Evolutionary conservation across 2,113 vertebrate genomes (phyloP).

Genomic region (Rallus limicola): DNA sequence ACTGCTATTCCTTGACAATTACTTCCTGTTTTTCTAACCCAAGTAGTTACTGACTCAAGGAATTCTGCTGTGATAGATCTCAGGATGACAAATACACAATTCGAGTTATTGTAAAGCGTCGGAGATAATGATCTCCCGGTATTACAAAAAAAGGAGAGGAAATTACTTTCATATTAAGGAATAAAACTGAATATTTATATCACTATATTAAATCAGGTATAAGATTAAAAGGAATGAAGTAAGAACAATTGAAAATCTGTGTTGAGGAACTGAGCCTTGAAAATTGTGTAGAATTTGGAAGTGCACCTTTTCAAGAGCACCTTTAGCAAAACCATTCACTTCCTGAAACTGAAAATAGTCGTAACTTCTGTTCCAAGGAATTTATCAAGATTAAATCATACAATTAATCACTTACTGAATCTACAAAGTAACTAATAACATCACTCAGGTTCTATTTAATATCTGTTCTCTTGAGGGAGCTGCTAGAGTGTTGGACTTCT

Average conservation of each 20-base stretch:
- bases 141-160: not conserved
- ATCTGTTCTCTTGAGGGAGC: not conserved
- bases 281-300: not conserved
- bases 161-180: not conserved
- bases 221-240: not conserved
- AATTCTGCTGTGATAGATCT: not conserved
- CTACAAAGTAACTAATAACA: not conserved
- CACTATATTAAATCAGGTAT: not conserved
- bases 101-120: not conserved
- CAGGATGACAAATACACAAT: not conserved
- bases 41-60: not conserved
- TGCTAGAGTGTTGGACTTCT: not conserved
- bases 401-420: not conserved
- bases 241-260: not conserved
- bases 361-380: not conserved
- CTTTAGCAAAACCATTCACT: not conserved
- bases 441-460: not conserved
- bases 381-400: not conserved
- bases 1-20: not conserved
- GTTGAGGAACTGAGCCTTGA: not conserved
- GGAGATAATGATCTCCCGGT: not conserved
- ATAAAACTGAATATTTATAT: not conserved
- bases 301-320: not conserved
- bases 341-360: not conserved
- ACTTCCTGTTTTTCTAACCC: not conserved